Conservation (phyloP, 2,113 vertebrate species). For the Bubo scandiacus region DNA sequence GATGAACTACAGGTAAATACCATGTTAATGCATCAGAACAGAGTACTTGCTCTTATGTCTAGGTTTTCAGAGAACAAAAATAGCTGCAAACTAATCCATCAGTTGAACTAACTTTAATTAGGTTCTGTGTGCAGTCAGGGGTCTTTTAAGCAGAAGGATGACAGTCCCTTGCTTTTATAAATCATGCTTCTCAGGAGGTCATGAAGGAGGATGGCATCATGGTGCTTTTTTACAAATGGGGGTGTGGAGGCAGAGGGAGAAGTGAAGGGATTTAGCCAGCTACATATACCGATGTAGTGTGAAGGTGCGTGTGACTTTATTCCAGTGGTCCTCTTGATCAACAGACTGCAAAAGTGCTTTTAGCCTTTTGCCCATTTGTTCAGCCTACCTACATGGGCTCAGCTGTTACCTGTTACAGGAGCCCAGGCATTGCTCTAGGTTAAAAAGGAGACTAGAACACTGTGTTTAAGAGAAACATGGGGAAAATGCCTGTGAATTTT, state of each 20-base stretch:
- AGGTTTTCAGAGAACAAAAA: not conserved
- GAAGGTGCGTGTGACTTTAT: not conserved
- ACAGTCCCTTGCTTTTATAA: not conserved
- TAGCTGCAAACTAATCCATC: not conserved
- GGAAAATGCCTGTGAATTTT: not conserved
- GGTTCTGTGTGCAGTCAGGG: not conserved
- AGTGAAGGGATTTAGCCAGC: not conserved
- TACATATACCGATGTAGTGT: not conserved
- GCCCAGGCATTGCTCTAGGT: not conserved
- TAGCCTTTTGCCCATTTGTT: not conserved
- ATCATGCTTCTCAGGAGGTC: not conserved
- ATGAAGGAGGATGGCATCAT: not conserved
- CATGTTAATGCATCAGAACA: not conserved
- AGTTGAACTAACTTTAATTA: not conserved
- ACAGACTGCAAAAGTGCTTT: not conserved
- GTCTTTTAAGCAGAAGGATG: not conserved
- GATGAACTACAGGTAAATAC: not conserved
- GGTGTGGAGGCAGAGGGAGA: not conserved
- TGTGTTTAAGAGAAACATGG: not conserved
- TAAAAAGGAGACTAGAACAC: not conserved
- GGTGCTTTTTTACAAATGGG: not conserved
- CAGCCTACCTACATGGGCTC: not conserved
- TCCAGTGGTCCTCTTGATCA: not conserved
- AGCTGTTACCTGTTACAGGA: not conserved
- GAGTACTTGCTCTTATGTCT: not conserved